Percentiles rank a stretch among this genome's conserved stretches.
These are phyloP conservation scores for Apocrypta bakeri DNA, from an alignment of 1,140 invertebrate genomes.

Conservation along the genomic window DNA sequence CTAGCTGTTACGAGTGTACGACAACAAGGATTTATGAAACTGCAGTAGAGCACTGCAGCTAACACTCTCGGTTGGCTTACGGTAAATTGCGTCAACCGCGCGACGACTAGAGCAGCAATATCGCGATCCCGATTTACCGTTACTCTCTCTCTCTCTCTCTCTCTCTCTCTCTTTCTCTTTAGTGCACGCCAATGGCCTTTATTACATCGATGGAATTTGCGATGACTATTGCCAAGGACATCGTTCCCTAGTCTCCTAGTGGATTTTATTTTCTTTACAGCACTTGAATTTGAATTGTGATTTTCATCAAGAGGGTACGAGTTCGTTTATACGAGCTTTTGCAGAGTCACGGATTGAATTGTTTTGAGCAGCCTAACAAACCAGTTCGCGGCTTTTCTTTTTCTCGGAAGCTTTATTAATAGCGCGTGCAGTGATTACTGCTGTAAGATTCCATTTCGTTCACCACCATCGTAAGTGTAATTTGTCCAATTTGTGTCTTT, in stretches of 20 bases:
- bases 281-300: background rate
- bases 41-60: background rate
- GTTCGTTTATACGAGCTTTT: background rate
- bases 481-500: constrained; percentile 39
- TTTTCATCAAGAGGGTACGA: background rate
- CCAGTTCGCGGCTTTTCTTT: constrained; percentile 13
- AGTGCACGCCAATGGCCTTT: background rate
- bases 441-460: constrained; percentile 26
- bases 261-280: background rate
- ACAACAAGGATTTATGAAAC: background rate
- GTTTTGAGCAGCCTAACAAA: constrained; percentile 9
- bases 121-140: constrained; percentile 36
- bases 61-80: constrained; percentile 9
- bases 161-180: background rate
- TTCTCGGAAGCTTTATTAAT: constrained; percentile 30
- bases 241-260: background rate
- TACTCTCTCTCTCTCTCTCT: background rate
- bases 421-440: constrained; percentile 16
- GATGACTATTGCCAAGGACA: constrained; percentile 31
- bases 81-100: constrained; percentile 17
- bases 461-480: constrained; percentile 13
- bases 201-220: background rate
- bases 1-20: constrained; percentile 1
- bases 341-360: background rate
- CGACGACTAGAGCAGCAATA: background rate